These are phyloP conservation scores for Drosophila pseudoobscura DNA, from an alignment of 1,140 invertebrate genomes.

Conservation along the genomic window DNA sequence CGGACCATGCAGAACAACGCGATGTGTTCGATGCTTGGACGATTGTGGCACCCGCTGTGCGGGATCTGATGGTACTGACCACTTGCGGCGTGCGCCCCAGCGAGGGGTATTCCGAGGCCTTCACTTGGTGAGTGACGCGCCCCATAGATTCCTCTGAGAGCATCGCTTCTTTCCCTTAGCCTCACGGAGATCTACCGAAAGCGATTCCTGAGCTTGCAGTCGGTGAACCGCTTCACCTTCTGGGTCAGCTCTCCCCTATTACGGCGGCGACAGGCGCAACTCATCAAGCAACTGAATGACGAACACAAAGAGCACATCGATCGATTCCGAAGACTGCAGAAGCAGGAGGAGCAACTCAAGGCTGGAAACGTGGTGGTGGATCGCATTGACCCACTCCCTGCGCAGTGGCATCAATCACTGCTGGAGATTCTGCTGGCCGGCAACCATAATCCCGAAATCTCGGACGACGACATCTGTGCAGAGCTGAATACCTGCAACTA, in stretches of 20 bases:
- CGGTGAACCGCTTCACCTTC: conserved; percentile 54
- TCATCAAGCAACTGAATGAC: conserved; percentile 46
- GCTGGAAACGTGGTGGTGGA: conserved; percentile 7
- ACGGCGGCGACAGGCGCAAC: conserved; percentile 36
- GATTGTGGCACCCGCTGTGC: conserved; percentile 11
- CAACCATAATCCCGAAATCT: background rate
- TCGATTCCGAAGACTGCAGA: background rate
- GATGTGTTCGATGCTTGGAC: conserved; percentile 36
- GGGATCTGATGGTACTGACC: conserved; percentile 40
- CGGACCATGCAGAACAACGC: conserved; percentile 1
- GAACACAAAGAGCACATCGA: conserved; percentile 39
- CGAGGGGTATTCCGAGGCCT: conserved; percentile 34
- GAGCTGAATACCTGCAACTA: conserved; percentile 64
- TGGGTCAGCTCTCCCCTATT: conserved; percentile 44
- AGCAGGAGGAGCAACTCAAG: background rate
- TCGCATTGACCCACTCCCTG: conserved; percentile 1
- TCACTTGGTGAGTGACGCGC: conserved; percentile 36
- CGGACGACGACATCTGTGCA: conserved; percentile 29
- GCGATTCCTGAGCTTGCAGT: conserved; percentile 56
- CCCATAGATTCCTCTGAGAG: background rate
- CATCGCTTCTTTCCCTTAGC: background rate
- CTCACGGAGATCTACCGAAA: conserved; percentile 51
- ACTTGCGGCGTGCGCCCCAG: conserved; percentile 46
- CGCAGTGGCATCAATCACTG: conserved; percentile 31
- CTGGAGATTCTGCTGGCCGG: conserved; percentile 32